phyloP scores from a whole-genome alignment of 2,888 invertebrate species.

The Punctoribates punctum region DNA sequence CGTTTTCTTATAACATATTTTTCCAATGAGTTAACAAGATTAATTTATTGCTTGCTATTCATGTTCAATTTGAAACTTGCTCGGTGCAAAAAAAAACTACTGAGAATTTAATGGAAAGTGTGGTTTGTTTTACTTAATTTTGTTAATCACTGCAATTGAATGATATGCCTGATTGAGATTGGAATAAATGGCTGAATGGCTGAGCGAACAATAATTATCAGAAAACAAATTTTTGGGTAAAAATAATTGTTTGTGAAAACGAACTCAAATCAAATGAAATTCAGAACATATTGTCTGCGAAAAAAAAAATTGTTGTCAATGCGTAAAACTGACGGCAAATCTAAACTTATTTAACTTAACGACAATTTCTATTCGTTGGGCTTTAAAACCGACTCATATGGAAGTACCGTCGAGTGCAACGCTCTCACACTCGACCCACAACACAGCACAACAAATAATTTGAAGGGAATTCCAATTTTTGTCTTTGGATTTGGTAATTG shows the following conservation, averaged over 20 bases:
- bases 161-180: constrained; percentile 6
- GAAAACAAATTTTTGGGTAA: background rate
- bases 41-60: too few species aligned
- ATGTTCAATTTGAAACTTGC: too few species aligned
- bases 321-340: background rate
- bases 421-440: constrained; percentile 11
- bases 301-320: background rate
- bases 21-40: too few species aligned
- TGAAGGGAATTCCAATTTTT: background rate
- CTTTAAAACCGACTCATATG: background rate
- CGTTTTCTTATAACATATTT: too few species aligned
- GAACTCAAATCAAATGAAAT: background rate
- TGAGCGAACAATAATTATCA: background rate
- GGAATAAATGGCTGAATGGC: background rate
- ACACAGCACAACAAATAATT: constrained; percentile 2
- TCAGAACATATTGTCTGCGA: background rate
- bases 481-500: too few species aligned
- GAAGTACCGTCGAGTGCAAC: constrained; percentile 18
- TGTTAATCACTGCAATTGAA: background rate
- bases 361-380: constrained; percentile 3
- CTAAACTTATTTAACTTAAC: background rate
- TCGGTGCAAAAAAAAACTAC: too few species aligned
- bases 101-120: background rate
- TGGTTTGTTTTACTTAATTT: background rate
- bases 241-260: background rate